A percentile compares a stretch with the other conserved stretches of the same genome.
Conservation (phyloP, 2,797 vertebrate species). For the Myotis vivesi region DNA sequence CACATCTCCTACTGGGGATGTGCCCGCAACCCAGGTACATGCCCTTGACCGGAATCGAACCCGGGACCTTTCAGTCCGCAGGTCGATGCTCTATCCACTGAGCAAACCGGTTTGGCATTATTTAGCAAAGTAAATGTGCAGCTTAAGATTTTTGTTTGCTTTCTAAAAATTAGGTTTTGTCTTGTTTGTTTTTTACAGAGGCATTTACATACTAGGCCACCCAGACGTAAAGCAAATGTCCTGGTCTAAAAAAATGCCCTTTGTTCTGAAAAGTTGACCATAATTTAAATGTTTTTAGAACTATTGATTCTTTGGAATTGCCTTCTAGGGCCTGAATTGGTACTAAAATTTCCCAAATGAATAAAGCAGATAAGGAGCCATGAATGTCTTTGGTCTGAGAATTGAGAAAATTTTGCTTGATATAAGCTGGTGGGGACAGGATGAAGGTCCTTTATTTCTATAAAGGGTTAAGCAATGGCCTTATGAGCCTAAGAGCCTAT, state of each 20-base stretch:
- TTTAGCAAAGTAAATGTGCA: background rate
- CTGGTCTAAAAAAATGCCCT: background rate
- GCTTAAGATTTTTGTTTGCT: background rate
- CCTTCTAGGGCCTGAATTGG: background rate
- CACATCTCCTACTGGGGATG: too few species aligned
- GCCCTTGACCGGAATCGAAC: too few species aligned
- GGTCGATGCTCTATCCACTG: too few species aligned
- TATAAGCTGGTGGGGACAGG: background rate
- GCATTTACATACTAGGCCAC: background rate
- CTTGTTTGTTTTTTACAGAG: background rate
- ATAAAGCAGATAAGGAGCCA: background rate
- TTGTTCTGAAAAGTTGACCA: background rate
- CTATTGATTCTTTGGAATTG: background rate
- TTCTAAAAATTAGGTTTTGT: background rate
- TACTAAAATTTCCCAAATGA: background rate
- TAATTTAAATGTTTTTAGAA: background rate
- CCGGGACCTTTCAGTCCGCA: too few species aligned
- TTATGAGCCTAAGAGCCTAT: background rate
- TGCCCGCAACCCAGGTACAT: too few species aligned
- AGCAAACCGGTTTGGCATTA: too few species aligned
- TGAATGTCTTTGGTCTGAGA: background rate
- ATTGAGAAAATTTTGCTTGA: background rate
- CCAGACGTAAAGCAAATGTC: background rate
- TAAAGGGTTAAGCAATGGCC: too few species aligned
- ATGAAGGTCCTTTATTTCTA: background rate